These are phyloP conservation scores for Pandion haliaetus DNA, from an alignment of 2,113 vertebrate species.

Conservation along the genomic window DNA sequence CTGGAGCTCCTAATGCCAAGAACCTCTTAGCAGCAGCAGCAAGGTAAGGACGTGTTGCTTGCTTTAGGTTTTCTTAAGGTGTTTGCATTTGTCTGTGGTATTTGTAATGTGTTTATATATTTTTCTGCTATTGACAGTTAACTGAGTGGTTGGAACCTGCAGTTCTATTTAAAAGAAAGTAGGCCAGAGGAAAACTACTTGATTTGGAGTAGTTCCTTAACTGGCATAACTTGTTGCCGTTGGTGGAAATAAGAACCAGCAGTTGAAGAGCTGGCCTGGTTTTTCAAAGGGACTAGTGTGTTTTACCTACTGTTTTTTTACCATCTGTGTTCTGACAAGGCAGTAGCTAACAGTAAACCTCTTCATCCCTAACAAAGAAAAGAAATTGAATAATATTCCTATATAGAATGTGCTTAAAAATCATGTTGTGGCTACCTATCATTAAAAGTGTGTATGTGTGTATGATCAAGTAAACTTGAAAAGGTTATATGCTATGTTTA, in stretches of 20 bases:
- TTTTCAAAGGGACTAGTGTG: neutral
- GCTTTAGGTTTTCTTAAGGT: neutral
- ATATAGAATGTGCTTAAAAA: neutral
- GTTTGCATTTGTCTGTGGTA: neutral
- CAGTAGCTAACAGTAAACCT: neutral
- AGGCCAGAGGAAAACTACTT: neutral
- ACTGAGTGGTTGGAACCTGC: neutral
- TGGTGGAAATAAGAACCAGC: neutral
- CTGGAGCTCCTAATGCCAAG: slow-evolving; percentile 96
- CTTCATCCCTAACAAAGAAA: neutral
- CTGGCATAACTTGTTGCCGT: neutral
- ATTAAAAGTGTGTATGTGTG: neutral
- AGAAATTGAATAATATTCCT: neutral
- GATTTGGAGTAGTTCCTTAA: neutral
- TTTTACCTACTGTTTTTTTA: neutral
- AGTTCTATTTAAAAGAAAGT: neutral
- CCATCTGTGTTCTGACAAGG: neutral
- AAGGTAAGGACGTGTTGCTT: slow-evolving; percentile 75
- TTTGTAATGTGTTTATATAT: neutral
- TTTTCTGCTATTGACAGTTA: neutral
- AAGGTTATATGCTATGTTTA: neutral
- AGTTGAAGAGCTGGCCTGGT: neutral
- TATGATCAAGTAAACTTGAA: neutral
- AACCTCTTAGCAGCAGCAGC: slow-evolving; percentile 96
- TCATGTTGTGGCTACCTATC: neutral